phyloP scores from a whole-genome alignment of 1,140 invertebrate genomes.

The Araneus ventricosus region DNA sequence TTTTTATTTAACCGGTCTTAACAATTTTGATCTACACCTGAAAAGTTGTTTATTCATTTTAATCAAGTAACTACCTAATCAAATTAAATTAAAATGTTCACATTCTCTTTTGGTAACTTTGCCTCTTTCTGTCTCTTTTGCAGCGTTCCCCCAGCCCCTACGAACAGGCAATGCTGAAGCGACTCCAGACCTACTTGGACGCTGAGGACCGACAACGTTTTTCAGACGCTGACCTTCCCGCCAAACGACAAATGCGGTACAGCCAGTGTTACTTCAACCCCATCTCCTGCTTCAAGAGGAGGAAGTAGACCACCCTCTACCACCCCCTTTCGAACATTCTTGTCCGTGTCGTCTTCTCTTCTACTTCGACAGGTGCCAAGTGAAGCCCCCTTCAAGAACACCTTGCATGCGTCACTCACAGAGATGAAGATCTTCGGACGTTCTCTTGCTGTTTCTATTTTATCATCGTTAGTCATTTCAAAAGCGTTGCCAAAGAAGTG shows the following conservation, averaged over 20 bases:
- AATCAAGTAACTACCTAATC: too few species aligned
- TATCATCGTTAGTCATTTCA: background rate
- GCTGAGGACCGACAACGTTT: constrained; percentile 42
- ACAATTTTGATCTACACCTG: too few species aligned
- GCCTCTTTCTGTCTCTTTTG: background rate
- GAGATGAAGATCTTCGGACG: background rate
- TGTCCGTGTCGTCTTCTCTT: background rate
- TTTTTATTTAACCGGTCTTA: too few species aligned
- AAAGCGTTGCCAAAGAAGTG: too few species aligned
- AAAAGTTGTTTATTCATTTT: too few species aligned
- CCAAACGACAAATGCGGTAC: constrained; percentile 78
- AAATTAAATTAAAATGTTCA: too few species aligned
- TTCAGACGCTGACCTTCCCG: constrained; percentile 37
- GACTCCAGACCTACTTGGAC: constrained; percentile 58
- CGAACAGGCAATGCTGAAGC: constrained; percentile 57
- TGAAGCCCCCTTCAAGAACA: background rate
- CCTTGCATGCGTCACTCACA: background rate
- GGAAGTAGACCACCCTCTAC: constrained; percentile 42
- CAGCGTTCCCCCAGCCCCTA: constrained; percentile 37
- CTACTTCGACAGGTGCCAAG: background rate
- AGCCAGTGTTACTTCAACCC: constrained; percentile 79
- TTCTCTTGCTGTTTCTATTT: background rate
- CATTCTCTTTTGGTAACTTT: too few species aligned
- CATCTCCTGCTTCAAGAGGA: constrained; percentile 78
- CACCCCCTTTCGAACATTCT: background rate